Conservation (phyloP, 2,888 invertebrate genomes). For the Rhopalosiphum nymphaeae region DNA sequence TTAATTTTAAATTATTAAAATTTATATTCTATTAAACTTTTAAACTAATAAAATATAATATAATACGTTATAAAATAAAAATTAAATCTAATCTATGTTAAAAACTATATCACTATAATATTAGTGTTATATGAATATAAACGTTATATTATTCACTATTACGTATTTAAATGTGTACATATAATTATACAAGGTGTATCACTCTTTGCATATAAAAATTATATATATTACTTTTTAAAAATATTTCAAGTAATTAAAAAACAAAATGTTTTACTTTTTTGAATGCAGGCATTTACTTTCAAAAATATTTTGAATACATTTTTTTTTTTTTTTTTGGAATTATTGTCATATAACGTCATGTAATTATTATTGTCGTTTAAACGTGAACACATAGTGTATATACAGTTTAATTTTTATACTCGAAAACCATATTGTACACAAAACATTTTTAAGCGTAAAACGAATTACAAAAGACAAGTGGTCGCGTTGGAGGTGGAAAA, state of each 20-base stretch:
- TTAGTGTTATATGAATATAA: not conserved
- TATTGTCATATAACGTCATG: not conserved
- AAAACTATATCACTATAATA: not conserved
- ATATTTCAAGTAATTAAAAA: not conserved
- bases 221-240: not conserved
- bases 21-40: not conserved
- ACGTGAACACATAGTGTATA: not conserved
- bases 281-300: not conserved
- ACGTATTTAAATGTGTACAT: not conserved
- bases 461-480: slow-evolving; percentile 2
- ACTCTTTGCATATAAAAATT: not conserved
- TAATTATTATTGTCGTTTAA: not conserved
- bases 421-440: not conserved
- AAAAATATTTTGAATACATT: not conserved
- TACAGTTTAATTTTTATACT: not conserved
- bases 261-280: not conserved
- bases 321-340: not conserved
- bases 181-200: no score
- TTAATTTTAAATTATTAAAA: not conserved
- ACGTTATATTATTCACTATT: not conserved
- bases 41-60: not conserved
- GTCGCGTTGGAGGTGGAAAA: not conserved
- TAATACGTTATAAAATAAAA: no score
- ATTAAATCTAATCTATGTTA: not conserved
- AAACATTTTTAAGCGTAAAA: not conserved